These are phyloP conservation scores for Stenodema calcarata DNA, from an alignment of 2,888 invertebrate genomes.

Conservation along the genomic window DNA sequence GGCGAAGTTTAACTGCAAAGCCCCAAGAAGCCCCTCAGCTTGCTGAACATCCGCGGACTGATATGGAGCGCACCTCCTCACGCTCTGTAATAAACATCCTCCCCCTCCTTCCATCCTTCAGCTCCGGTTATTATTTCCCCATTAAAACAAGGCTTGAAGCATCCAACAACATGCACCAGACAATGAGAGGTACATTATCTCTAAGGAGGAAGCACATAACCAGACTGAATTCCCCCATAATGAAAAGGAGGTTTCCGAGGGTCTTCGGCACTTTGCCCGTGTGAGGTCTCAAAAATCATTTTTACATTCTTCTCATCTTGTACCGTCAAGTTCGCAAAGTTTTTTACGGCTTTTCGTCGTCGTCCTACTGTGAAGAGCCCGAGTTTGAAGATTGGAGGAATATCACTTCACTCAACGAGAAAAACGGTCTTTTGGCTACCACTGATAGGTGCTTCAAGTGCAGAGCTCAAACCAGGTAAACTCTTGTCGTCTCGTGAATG, in stretches of 20 bases:
- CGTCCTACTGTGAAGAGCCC: not conserved
- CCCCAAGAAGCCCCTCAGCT: not conserved
- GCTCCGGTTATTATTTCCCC: constrained; percentile 44
- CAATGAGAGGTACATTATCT: constrained; percentile 48
- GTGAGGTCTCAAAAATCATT: constrained; percentile 45
- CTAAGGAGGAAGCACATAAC: constrained; percentile 48
- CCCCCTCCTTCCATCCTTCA: not conserved
- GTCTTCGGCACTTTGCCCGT: constrained; percentile 28
- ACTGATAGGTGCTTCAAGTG: not conserved
- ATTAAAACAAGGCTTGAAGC: constrained; percentile 36
- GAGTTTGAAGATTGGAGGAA: not conserved
- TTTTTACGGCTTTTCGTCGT: not conserved
- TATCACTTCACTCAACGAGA: not conserved
- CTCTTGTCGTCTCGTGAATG: too few relatives aligned
- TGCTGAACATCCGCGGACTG: constrained; percentile 18
- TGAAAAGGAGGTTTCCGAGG: constrained; percentile 41
- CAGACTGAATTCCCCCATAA: constrained; percentile 45
- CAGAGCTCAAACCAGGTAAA: too few relatives aligned
- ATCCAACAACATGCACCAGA: constrained; percentile 10
- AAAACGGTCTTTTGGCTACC: not conserved
- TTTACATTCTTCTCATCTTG: constrained; percentile 27
- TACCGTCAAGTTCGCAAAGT: not conserved
- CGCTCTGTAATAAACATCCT: constrained; percentile 45
- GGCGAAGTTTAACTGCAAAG: constrained; percentile 24
- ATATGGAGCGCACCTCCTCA: constrained; percentile 47